phyloP scores from a whole-genome alignment of 2,888 invertebrate genomes.

The Dorcus parallelipipedus region DNA sequence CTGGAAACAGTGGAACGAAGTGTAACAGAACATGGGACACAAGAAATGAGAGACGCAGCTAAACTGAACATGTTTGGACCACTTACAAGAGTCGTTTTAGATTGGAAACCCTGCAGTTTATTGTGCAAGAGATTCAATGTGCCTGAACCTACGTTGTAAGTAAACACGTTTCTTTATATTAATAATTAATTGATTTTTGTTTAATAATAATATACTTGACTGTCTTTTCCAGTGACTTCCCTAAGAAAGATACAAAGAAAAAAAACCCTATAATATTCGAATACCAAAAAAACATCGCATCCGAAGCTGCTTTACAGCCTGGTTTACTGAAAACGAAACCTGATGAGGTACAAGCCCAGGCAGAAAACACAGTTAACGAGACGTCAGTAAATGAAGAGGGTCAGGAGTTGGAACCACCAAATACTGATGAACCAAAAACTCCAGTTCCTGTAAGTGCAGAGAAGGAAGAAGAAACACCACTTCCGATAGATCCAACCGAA shows the following conservation, averaged over 20 bases:
- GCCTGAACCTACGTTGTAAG: slow-evolving; percentile 74
- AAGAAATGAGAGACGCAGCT: slow-evolving; percentile 67
- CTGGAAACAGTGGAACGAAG: slow-evolving; percentile 37
- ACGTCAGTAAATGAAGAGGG: no score
- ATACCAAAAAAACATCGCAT: slow-evolving; percentile 57
- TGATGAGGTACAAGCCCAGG: slow-evolving; percentile 20
- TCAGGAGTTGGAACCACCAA: background rate
- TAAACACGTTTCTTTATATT: slow-evolving; percentile 13
- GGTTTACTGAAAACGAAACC: slow-evolving; percentile 29
- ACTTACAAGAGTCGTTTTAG: slow-evolving; percentile 62
- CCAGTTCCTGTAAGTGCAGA: background rate
- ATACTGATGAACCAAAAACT: slow-evolving; percentile 2
- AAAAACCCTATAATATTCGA: slow-evolving; percentile 75
- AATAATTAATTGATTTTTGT: background rate
- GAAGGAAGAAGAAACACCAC: slow-evolving; percentile 1
- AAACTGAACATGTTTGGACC: slow-evolving; percentile 73
- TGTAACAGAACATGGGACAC: slow-evolving; percentile 46
- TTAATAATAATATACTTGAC: background rate
- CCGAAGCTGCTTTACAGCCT: slow-evolving; percentile 29
- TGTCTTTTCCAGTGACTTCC: slow-evolving; percentile 43
- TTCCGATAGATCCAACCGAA: slow-evolving; percentile 37
- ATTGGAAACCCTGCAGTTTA: slow-evolving; percentile 81
- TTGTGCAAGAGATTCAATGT: slow-evolving; percentile 93
- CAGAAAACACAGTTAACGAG: no score
- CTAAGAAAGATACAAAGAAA: slow-evolving; percentile 58